Evolutionary conservation across 1,140 invertebrate species (phyloP), one percentile per base, ranked within the genome.

Genomic region (Metaphire vulgaris): DNA sequence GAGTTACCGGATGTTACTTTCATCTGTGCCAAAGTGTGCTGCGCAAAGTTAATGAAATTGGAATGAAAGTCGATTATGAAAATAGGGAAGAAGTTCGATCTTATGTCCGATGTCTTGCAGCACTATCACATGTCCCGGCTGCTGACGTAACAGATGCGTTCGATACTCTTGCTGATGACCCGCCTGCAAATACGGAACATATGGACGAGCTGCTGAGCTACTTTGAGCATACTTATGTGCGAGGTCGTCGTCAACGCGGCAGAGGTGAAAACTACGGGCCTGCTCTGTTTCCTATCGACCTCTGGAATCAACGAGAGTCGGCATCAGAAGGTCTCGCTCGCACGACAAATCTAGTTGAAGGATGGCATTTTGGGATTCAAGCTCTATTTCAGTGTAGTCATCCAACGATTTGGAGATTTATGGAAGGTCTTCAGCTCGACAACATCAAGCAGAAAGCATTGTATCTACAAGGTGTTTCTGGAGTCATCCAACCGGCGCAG

Each of bases 1-100:
- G 26, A 30, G 16, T 68, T 74, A 26, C 56, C 26, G 68, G 75
- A 16, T 76, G 34, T 68, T 76, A 68, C 71, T 76, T 76, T 68
- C 68, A 76, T 73, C 34, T 76, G 16, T 64, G 33, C 41, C 75
- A 76, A 74, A 68, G 33, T 33, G 66, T 76, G 28, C 26, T 68
- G 28, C 26, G n/a, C 6, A 76, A 76, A 76, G 66, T 76, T 14
- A 74, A 78, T 1, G 34, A 74, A 74, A 16, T 74, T 26, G 72
- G 72, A 26, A 41, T 74, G 72, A 74, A 74, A 41, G 33, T 26
- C 2, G 32, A 16, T 30, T 74, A 74, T 41, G 72, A 74, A 74
- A 74, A 2, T 26, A 31, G 30, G 1, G 72, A 74, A 28, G 72
- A 74, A 56, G 30, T 74, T 33, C 6, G 72, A 26, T 21, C 16